Conservation (phyloP, 2,888 invertebrate species). For the Drosophila nr. perissopoda region DNA sequence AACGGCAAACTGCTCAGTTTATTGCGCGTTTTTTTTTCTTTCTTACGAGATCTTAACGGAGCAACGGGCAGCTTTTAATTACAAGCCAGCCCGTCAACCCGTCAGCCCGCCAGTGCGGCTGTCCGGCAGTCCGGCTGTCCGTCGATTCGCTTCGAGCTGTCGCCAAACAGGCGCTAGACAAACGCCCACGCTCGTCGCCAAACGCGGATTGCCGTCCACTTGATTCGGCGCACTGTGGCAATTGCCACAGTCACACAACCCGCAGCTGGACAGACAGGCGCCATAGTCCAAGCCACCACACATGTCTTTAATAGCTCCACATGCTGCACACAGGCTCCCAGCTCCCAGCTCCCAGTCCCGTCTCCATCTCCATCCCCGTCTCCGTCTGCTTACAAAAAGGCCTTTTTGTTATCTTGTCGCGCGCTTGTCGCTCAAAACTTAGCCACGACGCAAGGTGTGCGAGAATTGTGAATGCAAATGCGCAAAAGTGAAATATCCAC, state of each 20-base stretch:
- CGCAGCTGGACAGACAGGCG: slow-evolving; percentile 51
- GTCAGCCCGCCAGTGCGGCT: background rate
- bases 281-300: slow-evolving; percentile 28
- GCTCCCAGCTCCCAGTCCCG: slow-evolving; percentile 1
- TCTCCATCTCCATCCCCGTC: slow-evolving; percentile 13
- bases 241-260: slow-evolving; percentile 26
- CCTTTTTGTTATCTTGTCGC: slow-evolving; percentile 78
- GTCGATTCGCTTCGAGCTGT: slow-evolving; percentile 60
- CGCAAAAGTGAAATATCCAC: slow-evolving; percentile 32
- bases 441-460: slow-evolving; percentile 70
- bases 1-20: slow-evolving; percentile 16
- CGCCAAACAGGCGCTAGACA: slow-evolving; percentile 75
- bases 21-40: slow-evolving; percentile 23
- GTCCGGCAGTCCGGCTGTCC: slow-evolving; percentile 17
- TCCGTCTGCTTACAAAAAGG: slow-evolving; percentile 51
- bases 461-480: slow-evolving; percentile 55
- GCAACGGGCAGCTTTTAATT: slow-evolving; percentile 64
- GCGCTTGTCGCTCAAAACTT: slow-evolving; percentile 69
- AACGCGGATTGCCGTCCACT: slow-evolving; percentile 48
- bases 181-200: slow-evolving; percentile 68
- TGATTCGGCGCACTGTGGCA: slow-evolving; percentile 33
- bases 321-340: background rate
- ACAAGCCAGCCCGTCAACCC: slow-evolving; percentile 45
- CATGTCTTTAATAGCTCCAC: slow-evolving; percentile 56
- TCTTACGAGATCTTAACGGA: slow-evolving; percentile 36